These are phyloP conservation scores for Engystomops pustulosus DNA, from an alignment of 2,113 vertebrate genomes.

Conservation along the genomic window DNA sequence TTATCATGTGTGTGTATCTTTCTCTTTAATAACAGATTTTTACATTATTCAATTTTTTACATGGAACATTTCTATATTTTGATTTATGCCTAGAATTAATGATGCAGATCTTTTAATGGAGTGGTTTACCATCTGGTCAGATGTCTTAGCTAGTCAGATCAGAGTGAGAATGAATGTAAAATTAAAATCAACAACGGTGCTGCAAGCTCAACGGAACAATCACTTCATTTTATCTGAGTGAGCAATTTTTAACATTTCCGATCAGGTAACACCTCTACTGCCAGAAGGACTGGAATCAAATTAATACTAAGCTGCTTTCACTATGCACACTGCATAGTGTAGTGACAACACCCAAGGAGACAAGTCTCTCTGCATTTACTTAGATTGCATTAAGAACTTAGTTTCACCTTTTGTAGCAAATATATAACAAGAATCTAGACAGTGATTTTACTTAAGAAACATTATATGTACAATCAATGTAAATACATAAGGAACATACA, in stretches of 20 bases:
- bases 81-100: conserved; percentile 40
- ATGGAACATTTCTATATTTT: conserved; percentile 34
- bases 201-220: conserved; percentile 34
- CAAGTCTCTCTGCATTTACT: conserved; percentile 4
- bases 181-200: conserved; percentile 40
- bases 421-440: neutral
- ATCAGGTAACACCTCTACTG: conserved; percentile 43
- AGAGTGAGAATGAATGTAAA: conserved; percentile 41
- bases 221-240: conserved; percentile 50
- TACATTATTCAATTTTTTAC: neutral
- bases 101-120: conserved; percentile 47
- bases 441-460: too few relatives aligned
- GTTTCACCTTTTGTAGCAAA: neutral
- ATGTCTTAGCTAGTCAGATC: conserved; percentile 44
- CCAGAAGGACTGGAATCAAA: conserved; percentile 37
- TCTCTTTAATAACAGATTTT: neutral
- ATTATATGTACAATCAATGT: too few relatives aligned
- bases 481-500: too few relatives aligned
- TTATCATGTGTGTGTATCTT: neutral
- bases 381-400: neutral
- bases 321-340: neutral
- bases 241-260: conserved; percentile 46
- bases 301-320: conserved; percentile 32
- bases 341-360: conserved; percentile 39
- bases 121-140: conserved; percentile 49